Percentiles rank a stretch among this genome's conserved stretches.
Evolutionary conservation across 2,888 invertebrate genomes (phyloP).

Genomic region (Heliconius cydno): DNA sequence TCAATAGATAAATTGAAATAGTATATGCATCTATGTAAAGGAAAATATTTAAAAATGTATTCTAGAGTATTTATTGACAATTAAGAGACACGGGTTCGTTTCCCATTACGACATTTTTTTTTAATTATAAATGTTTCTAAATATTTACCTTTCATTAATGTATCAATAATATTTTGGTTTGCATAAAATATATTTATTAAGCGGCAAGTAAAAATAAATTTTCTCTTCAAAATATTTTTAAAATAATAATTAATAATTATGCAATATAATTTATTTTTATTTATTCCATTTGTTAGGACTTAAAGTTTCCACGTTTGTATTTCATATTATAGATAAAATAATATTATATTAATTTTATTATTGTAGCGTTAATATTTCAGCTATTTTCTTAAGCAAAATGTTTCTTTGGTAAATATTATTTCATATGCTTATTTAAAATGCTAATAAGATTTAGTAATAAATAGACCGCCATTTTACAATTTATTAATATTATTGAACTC

Average conservation of each 20-base stretch:
- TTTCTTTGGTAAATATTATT: conserved; percentile 15
- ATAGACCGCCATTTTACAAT: conserved; percentile 3
- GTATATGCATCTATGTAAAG: too few species aligned
- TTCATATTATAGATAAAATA: neutral
- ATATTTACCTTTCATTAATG: too few species aligned
- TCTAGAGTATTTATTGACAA: too few species aligned
- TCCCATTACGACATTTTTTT: too few species aligned
- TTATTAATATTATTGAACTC: neutral
- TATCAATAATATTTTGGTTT: neutral
- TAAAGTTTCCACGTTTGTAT: neutral
- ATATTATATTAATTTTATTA: neutral
- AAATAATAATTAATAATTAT: neutral
- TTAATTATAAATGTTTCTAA: too few species aligned
- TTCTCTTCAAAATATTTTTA: neutral
- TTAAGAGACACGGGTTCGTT: too few species aligned
- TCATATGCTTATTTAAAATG: neutral
- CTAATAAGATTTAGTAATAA: neutral
- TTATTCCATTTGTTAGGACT: neutral
- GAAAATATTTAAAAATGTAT: too few species aligned
- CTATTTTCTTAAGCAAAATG: conserved; percentile 4
- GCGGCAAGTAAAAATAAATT: neutral
- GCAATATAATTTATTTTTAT: neutral
- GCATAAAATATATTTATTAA: neutral
- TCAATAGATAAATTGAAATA: too few species aligned
- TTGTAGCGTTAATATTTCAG: conserved; percentile 1